phyloP scores from a whole-genome alignment of 2,888 invertebrate genomes.

The Stenotaenia linearis region DNA sequence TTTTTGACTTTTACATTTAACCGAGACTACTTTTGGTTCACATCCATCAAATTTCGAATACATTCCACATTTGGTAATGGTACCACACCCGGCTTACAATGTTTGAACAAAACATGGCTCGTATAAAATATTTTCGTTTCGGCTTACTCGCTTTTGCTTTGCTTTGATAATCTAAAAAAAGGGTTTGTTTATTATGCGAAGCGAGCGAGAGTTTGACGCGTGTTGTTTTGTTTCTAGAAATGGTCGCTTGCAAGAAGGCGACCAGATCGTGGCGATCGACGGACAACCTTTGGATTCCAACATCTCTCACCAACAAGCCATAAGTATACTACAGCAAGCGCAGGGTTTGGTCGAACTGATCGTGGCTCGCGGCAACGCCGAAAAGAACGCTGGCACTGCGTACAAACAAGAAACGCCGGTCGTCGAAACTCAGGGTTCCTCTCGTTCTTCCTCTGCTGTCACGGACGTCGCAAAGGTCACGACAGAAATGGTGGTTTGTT shows the following conservation, averaged over 20 bases:
- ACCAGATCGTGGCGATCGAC: constrained; percentile 78
- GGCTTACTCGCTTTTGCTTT: too few relatives aligned
- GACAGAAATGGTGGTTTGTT: constrained; percentile 63
- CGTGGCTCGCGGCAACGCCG: constrained; percentile 45
- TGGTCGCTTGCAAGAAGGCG: constrained; percentile 66
- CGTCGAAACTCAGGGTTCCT: constrained; percentile 44
- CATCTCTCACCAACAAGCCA: constrained; percentile 77
- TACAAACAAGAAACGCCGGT: constrained; percentile 41
- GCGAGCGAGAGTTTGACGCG: neutral
- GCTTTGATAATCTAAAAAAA: too few relatives aligned
- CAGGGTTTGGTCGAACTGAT: constrained; percentile 53
- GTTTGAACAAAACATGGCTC: too few relatives aligned
- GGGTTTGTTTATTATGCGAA: neutral
- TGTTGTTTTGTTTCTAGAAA: constrained; percentile 50
- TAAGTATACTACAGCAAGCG: constrained; percentile 67
- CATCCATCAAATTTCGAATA: too few relatives aligned
- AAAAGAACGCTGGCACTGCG: constrained; percentile 20
- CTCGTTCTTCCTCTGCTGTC: constrained; percentile 58
- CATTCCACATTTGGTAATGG: too few relatives aligned
- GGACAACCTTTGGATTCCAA: constrained; percentile 64
- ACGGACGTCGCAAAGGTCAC: constrained; percentile 63
- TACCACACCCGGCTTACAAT: too few relatives aligned
- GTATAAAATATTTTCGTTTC: too few relatives aligned
- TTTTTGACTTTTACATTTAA: too few relatives aligned
- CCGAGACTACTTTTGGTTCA: too few relatives aligned